These are phyloP conservation scores for Tipula unca DNA, from an alignment of 2,888 invertebrate species.

Conservation along the genomic window DNA sequence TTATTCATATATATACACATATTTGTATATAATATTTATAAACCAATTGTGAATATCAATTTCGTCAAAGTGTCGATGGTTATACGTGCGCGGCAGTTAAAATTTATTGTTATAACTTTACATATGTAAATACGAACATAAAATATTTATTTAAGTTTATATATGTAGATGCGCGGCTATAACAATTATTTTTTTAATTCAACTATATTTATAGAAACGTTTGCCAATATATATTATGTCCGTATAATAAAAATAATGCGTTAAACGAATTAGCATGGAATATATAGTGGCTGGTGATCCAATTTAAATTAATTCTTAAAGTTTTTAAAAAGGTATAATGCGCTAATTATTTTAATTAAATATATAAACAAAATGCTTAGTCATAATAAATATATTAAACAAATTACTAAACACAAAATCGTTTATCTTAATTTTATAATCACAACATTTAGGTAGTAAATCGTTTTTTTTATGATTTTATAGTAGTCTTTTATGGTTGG, in stretches of 20 bases:
- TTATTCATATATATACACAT: not conserved
- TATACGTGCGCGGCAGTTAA: not conserved
- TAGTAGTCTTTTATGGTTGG: not conserved
- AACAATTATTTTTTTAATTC: not conserved
- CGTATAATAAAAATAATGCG: not conserved
- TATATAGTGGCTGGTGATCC: not conserved
- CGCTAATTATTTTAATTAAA: not conserved
- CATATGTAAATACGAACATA: not conserved
- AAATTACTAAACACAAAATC: not conserved
- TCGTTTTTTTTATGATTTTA: not conserved
- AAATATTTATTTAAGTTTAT: not conserved
- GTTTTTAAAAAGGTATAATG: not conserved
- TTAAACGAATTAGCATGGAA: not conserved
- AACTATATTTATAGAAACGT: not conserved
- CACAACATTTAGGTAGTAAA: not conserved
- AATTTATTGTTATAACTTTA: not conserved
- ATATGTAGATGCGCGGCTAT: too few relatives aligned
- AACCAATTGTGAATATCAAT: not conserved
- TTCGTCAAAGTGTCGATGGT: not conserved
- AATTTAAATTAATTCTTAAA: not conserved
- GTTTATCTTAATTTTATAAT: conserved; percentile 1
- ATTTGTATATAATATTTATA: not conserved
- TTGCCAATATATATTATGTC: not conserved
- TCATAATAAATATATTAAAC: not conserved
- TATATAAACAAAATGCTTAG: not conserved